Percentiles rank a stretch among this genome's conserved stretches.
phyloP scores from a whole-genome alignment of 2,888 invertebrate species.

The Criorhina ranunculi region DNA sequence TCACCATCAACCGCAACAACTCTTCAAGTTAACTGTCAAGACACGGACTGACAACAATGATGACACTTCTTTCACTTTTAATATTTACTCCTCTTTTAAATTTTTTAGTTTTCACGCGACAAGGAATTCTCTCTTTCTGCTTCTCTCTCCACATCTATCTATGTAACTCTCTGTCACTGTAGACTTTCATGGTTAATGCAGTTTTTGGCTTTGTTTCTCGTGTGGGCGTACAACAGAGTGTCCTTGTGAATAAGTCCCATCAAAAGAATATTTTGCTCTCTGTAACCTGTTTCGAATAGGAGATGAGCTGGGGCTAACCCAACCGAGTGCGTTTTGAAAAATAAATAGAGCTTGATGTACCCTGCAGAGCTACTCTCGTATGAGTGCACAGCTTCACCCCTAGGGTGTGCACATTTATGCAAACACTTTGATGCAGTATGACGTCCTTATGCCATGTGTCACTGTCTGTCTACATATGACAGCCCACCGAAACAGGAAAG shows the following conservation, averaged over 20 bases:
- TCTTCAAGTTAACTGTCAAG: conserved; percentile 69
- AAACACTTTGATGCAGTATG: conserved; percentile 56
- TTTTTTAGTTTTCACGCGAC: conserved; percentile 14
- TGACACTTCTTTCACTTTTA: conserved; percentile 71
- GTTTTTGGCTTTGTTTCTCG: conserved; percentile 30
- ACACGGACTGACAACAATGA: conserved; percentile 67
- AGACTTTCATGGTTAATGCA: conserved; percentile 49
- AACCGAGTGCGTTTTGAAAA: conserved; percentile 67
- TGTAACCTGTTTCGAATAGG: conserved; percentile 28
- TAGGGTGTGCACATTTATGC: conserved; percentile 35
- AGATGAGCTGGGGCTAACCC: conserved; percentile 36
- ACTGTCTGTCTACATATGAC: conserved; percentile 54
- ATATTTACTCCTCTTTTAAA: conserved; percentile 56
- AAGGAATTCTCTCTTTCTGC: too few relatives aligned
- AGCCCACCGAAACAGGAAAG: conserved; percentile 17
- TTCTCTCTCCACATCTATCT: too few relatives aligned
- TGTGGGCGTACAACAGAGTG: conserved; percentile 23
- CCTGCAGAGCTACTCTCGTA: conserved; percentile 9
- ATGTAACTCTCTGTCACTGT: background rate
- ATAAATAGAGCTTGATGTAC: conserved; percentile 63
- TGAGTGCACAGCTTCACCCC: background rate
- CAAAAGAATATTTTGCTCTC: conserved; percentile 36
- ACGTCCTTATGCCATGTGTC: conserved; percentile 56
- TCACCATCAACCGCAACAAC: conserved; percentile 46
- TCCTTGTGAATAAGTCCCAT: conserved; percentile 54